Evolutionary conservation across 2,888 invertebrate genomes (phyloP).

Genomic region (Polia nebulosa): DNA sequence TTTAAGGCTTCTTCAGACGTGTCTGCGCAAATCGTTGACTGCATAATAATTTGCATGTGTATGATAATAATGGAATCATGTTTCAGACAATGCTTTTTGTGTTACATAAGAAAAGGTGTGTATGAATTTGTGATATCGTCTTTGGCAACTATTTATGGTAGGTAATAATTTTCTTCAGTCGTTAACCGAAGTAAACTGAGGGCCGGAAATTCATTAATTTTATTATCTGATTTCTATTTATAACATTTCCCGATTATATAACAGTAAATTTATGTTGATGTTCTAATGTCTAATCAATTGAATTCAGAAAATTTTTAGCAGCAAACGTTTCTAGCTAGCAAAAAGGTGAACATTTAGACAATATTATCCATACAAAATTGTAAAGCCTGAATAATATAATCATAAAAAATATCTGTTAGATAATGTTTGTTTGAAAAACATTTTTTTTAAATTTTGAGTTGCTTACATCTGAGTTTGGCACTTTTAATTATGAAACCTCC

Average conservation of each 20-base stretch:
- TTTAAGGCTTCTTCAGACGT: constrained; percentile 45
- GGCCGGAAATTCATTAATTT: neutral
- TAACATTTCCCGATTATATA: neutral
- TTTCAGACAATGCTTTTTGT: constrained; percentile 29
- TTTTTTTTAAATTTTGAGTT: too few relatives aligned
- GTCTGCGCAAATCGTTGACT: constrained; percentile 38
- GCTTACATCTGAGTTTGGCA: too few relatives aligned
- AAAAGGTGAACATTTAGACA: too few relatives aligned
- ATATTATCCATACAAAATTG: too few relatives aligned
- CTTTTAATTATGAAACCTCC: too few relatives aligned
- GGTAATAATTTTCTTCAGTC: neutral
- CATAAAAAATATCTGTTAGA: too few relatives aligned
- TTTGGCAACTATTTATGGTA: neutral
- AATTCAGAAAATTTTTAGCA: too few relatives aligned
- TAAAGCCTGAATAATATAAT: too few relatives aligned
- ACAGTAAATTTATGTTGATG: neutral
- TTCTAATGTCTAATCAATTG: neutral
- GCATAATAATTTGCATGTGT: constrained; percentile 30
- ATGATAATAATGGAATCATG: constrained; percentile 18
- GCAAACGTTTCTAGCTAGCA: too few relatives aligned
- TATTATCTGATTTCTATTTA: neutral
- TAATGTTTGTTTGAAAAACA: too few relatives aligned
- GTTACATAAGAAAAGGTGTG: constrained; percentile 18
- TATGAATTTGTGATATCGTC: constrained; percentile 10
- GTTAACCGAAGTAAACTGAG: neutral